phyloP scores from a whole-genome alignment of 2,888 invertebrate genomes.

The Bimastos eiseni region DNA sequence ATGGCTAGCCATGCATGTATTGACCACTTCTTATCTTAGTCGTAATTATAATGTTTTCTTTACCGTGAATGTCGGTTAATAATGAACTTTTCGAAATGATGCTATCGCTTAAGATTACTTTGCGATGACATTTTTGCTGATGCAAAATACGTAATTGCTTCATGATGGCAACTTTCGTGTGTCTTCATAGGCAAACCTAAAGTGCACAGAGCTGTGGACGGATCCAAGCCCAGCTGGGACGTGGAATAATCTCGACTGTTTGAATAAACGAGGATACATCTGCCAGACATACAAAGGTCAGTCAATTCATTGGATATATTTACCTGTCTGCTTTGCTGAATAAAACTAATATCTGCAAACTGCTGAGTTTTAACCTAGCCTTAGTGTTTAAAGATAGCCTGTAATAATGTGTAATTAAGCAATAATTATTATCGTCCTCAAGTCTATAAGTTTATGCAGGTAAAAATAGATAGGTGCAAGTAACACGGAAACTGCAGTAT shows the following conservation, averaged over 20 bases:
- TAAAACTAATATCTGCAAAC: neutral
- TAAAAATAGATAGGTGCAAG: too few relatives aligned
- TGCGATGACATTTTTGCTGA: neutral
- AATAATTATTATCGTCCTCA: too few relatives aligned
- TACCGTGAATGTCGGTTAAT: too few relatives aligned
- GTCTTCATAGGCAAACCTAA: constrained; percentile 15
- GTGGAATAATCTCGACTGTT: constrained; percentile 37
- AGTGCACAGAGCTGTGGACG: constrained; percentile 36
- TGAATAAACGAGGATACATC: constrained; percentile 32
- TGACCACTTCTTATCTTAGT: neutral
- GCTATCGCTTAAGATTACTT: neutral
- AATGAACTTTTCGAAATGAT: too few relatives aligned
- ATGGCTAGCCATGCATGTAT: neutral
- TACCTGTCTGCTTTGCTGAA: neutral
- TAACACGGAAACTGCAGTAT: too few relatives aligned
- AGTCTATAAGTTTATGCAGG: too few relatives aligned
- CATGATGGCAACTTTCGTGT: neutral
- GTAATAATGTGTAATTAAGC: too few relatives aligned
- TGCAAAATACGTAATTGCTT: neutral
- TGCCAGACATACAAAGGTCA: constrained; percentile 41
- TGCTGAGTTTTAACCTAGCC: neutral
- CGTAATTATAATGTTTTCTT: neutral
- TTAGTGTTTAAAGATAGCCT: neutral
- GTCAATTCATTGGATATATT: too few relatives aligned
- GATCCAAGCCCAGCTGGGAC: constrained; percentile 29